These are phyloP conservation scores for Acanthochromis polyacanthus DNA, from an alignment of 2,113 vertebrate genomes.

Conservation along the genomic window DNA sequence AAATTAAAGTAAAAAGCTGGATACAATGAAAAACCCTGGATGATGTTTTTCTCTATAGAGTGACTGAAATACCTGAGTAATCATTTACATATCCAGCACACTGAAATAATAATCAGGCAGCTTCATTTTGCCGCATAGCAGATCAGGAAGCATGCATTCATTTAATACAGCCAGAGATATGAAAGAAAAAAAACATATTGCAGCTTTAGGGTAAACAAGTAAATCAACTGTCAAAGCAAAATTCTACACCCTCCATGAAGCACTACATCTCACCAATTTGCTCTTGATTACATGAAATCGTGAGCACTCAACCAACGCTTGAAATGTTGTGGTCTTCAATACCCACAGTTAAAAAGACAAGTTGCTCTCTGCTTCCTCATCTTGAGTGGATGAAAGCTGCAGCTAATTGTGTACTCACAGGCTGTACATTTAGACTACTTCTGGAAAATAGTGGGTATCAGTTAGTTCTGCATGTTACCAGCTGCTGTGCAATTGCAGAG, in stretches of 20 bases:
- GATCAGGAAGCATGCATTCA: too few species aligned
- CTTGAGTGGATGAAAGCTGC: constrained; percentile 37
- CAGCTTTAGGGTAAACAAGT: too few species aligned
- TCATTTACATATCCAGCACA: too few species aligned
- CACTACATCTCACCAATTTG: too few species aligned
- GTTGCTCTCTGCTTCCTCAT: background rate
- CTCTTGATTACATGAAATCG: background rate
- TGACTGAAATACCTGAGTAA: too few species aligned
- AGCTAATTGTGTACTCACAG: constrained; percentile 27
- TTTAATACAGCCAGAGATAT: too few species aligned
- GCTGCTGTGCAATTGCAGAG: constrained; percentile 17
- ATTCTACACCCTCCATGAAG: background rate
- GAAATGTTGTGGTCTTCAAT: background rate
- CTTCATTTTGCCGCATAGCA: too few species aligned
- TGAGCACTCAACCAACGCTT: background rate
- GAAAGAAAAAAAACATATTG: too few species aligned
- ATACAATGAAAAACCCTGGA: too few species aligned
- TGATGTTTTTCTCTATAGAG: too few species aligned
- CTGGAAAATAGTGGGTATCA: constrained; percentile 39
- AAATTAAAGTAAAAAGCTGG: too few species aligned
- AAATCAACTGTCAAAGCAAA: background rate
- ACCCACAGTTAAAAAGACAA: background rate
- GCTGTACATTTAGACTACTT: constrained; percentile 16
- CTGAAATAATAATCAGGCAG: too few species aligned
- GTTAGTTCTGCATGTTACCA: constrained; percentile 43